Evolutionary conservation across 2,888 invertebrate genomes (phyloP).

Genomic region (Zaprionus obscuricornis): DNA sequence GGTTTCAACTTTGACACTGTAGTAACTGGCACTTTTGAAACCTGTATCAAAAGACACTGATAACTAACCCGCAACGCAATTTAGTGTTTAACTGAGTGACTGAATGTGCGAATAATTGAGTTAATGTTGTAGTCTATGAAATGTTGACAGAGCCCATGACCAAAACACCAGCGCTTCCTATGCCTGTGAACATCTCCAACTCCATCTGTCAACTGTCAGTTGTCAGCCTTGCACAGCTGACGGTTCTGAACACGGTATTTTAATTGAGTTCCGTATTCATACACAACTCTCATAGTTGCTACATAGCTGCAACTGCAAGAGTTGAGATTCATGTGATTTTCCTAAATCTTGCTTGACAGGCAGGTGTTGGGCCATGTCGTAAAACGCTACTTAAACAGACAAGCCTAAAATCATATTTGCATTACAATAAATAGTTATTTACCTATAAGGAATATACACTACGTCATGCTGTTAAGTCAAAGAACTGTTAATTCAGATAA

Average conservation of each 20-base stretch:
- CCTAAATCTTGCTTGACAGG: constrained; percentile 23
- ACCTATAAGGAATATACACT: neutral
- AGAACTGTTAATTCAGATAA: too few species aligned
- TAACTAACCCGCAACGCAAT: constrained; percentile 27
- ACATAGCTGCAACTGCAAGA: constrained; percentile 17
- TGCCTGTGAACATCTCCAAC: neutral
- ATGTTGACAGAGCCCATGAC: constrained; percentile 57
- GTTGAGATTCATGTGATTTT: constrained; percentile 47
- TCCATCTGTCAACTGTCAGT: constrained; percentile 65
- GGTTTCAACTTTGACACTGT: constrained; percentile 43
- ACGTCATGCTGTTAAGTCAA: neutral
- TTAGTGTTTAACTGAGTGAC: constrained; percentile 49
- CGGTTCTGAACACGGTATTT: constrained; percentile 70
- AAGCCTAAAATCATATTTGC: too few species aligned
- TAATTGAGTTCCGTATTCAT: constrained; percentile 71
- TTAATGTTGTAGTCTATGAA: constrained; percentile 27
- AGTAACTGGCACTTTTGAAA: constrained; percentile 62
- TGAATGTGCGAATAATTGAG: constrained; percentile 8
- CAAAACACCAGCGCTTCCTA: constrained; percentile 32
- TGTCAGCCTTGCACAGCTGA: constrained; percentile 62
- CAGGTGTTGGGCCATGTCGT: constrained; percentile 16
- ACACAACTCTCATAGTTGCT: constrained; percentile 22
- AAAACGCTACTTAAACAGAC: constrained; percentile 15
- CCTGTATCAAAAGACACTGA: constrained; percentile 46
- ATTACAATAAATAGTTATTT: constrained; percentile 4